Percentiles rank a stretch among this genome's conserved stretches.
These are phyloP conservation scores for Oplegnathus fasciatus DNA, from an alignment of 2,113 vertebrate genomes.

Conservation along the genomic window DNA sequence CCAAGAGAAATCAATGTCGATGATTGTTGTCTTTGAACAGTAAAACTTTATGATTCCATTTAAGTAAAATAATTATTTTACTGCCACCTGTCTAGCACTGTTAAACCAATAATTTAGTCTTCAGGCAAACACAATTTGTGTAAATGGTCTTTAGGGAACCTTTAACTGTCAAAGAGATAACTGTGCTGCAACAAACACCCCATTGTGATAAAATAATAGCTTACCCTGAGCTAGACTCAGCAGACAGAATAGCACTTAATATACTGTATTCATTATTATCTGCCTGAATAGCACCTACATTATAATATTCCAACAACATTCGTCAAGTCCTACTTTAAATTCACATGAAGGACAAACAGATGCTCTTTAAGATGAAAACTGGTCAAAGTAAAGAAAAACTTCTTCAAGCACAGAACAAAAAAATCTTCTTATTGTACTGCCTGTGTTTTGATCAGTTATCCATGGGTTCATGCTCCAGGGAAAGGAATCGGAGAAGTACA, in stretches of 20 bases:
- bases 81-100: not conserved
- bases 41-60: not conserved
- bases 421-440: not conserved
- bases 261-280: not conserved
- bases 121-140: not conserved
- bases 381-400: not conserved
- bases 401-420: not conserved
- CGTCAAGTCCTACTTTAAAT: not conserved
- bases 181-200: not conserved
- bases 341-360: not conserved
- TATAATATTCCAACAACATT: not conserved
- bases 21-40: not conserved
- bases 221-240: not conserved
- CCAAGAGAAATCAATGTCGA: not conserved
- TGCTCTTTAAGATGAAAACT: not conserved
- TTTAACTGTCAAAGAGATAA: not conserved
- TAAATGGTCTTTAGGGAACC: not conserved
- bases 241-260: not conserved
- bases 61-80: not conserved
- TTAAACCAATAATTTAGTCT: not conserved
- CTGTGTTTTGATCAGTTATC: constrained; percentile 4
- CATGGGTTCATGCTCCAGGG: not conserved
- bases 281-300: not conserved
- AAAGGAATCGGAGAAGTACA: not conserved
- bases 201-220: not conserved